phyloP scores from a whole-genome alignment of 2,888 invertebrate species.

The Trilocha varians region DNA sequence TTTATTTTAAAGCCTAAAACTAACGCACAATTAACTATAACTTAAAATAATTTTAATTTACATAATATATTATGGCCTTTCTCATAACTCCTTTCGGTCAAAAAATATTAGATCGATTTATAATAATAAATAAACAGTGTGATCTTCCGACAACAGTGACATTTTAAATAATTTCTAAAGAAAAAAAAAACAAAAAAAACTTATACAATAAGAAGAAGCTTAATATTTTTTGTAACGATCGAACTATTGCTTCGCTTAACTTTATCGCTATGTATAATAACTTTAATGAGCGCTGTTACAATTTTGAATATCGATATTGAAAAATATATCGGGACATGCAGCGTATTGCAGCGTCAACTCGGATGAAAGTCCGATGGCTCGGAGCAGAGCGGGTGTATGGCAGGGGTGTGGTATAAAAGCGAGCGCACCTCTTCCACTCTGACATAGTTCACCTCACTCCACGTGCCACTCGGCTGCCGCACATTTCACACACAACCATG shows the following conservation, averaged over 20 bases:
- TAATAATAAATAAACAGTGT: background rate
- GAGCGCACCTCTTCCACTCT: conserved; percentile 61
- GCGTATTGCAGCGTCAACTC: conserved; percentile 44
- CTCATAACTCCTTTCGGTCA: no score
- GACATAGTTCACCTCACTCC: conserved; percentile 62
- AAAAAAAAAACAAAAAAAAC: no score
- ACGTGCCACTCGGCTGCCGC: conserved; percentile 52
- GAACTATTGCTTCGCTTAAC: background rate
- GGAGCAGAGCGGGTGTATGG: conserved; percentile 50
- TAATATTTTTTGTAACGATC: no score
- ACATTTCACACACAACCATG: conserved; percentile 54
- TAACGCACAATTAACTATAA: no score
- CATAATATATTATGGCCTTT: no score
- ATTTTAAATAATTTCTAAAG: no score
- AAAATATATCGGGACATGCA: conserved; percentile 34
- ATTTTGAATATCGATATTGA: conserved; percentile 35
- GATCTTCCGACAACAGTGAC: background rate
- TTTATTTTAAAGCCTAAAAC: no score
- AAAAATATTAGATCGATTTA: no score
- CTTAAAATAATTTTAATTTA: no score
- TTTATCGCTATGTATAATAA: conserved; percentile 9
- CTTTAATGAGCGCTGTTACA: conserved; percentile 25
- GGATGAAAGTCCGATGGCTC: conserved; percentile 64
- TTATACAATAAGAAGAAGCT: no score
- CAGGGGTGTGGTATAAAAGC: conserved; percentile 72